A percentile compares a stretch with the other conserved stretches of the same genome.
Evolutionary conservation across 2,797 vertebrate genomes (phyloP).

Genomic region (Loris lydekkerianus): DNA sequence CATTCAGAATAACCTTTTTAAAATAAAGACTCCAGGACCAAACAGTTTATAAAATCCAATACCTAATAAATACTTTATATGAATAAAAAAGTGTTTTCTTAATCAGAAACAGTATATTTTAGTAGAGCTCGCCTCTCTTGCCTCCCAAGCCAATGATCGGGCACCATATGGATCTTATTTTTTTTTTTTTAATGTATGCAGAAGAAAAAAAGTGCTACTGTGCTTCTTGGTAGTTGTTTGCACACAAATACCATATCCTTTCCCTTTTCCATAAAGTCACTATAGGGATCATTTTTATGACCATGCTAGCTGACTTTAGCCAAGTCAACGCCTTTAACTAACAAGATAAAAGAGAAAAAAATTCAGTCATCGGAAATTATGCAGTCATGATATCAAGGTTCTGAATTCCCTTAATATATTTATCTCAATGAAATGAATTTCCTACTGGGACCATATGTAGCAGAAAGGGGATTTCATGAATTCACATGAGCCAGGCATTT

Average conservation of each 20-base stretch:
- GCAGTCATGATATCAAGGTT: background rate
- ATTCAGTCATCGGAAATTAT: conserved; percentile 7
- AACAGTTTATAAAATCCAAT: conserved; percentile 90
- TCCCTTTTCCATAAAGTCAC: background rate
- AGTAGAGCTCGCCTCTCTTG: conserved; percentile 77
- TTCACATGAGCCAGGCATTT: background rate
- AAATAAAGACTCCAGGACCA: conserved; percentile 86
- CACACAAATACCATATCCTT: conserved; percentile 54
- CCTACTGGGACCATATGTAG: background rate
- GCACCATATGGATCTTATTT: conserved; percentile 53
- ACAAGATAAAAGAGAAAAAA: background rate
- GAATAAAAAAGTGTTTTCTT: conserved; percentile 86
- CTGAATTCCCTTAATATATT: conserved; percentile 29
- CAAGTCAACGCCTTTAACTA: background rate
- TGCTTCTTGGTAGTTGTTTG: conserved; percentile 19
- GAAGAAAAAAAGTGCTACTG: background rate
- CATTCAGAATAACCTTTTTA: conserved; percentile 89
- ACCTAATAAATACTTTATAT: conserved; percentile 91
- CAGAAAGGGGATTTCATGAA: background rate
- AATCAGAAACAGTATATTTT: conserved; percentile 85
- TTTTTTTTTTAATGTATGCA: conserved; percentile 57
- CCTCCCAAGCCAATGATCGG: conserved; percentile 57
- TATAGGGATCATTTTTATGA: conserved; percentile 46
- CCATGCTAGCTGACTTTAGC: conserved; percentile 30
- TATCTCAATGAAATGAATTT: background rate